Evolutionary conservation across 2,113 vertebrate species (phyloP).

Genomic region (Rafetus swinhoei): DNA sequence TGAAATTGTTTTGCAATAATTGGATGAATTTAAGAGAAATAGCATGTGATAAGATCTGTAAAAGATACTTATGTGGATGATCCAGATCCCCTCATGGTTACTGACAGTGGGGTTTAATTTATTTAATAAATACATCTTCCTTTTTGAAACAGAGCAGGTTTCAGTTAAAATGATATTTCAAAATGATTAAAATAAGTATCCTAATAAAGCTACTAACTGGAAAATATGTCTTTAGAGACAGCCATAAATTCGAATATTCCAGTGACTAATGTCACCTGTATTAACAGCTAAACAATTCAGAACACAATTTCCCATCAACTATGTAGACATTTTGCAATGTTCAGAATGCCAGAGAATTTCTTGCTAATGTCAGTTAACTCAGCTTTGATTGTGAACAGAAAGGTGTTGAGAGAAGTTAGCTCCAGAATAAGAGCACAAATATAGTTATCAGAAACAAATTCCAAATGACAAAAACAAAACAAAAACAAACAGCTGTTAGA

Average conservation of each 20-base stretch:
- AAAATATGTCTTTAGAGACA: constrained; percentile 74
- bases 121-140: constrained; percentile 70
- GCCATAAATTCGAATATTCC: constrained; percentile 63
- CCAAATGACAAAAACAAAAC: constrained; percentile 1
- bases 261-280: constrained; percentile 46
- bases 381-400: constrained; percentile 14
- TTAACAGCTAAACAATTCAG: constrained; percentile 59
- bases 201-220: constrained; percentile 76
- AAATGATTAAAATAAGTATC: constrained; percentile 68
- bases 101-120: constrained; percentile 44
- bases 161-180: constrained; percentile 74
- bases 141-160: constrained; percentile 61
- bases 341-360: constrained; percentile 47
- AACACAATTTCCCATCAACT: constrained; percentile 52
- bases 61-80: not conserved
- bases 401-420: not conserved
- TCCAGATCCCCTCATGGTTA: not conserved
- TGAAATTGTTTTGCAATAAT: constrained; percentile 53
- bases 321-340: not conserved
- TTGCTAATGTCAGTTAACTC: constrained; percentile 15
- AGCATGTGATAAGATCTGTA: constrained; percentile 22
- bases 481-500: constrained; percentile 52
- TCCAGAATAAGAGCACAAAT: not conserved
- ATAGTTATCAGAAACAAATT: constrained; percentile 50
- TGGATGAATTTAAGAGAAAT: constrained; percentile 3